Base-by-base conservation (phyloP, 2,113 vertebrate genomes). In the Caretta caretta region DNA sequence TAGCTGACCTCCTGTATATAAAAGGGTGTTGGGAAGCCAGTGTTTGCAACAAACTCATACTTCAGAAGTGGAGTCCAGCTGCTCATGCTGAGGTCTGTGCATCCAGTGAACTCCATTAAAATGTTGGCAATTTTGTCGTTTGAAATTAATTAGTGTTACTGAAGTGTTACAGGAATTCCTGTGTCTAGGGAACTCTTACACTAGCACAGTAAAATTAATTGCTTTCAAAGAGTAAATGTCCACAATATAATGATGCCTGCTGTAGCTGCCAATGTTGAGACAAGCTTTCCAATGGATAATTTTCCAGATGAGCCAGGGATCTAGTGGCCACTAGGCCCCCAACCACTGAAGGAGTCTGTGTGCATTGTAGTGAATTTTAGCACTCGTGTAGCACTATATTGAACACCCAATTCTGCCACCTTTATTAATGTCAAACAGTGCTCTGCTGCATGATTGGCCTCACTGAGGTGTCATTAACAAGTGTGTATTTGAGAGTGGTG, bases 131-230 rank as follows among this genome's bases (percentile, higher is more conserved):
- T 62, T 51, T 93, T 96, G 94, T 89, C 78, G 89, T 91, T 42
- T 96, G 93, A 95, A 97, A 97, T 86, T 96, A 94, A 96, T 97
- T 96, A 96, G 17, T 4, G 48, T 56, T 79, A 46, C 86, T 92
- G 10, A 27, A 59, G 16, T 96, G 38, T 65, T 50, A 80, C 6
- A 29, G 17, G 17, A 92, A 13, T 56, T 12, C 86, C 16, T 69
- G n/a, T 86, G 27, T 53, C 62, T n/a, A 65, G 35, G 72, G 78
- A 96, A 88, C 80, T 5, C 22, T 90, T 93, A 42, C 13, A 78
- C 5, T 86, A 80, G 11, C 72, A 81, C 84, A 46, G 72, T 93
- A 91, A 92, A 94, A 92, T 83, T 93, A 96, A 94, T 88, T 93
- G 92, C 92, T 94, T 97, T 94, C 92, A 83, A 78, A 91, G 91